Evolutionary conservation across 1,140 invertebrate species (phyloP).

Genomic region (Mylabris phalerata): DNA sequence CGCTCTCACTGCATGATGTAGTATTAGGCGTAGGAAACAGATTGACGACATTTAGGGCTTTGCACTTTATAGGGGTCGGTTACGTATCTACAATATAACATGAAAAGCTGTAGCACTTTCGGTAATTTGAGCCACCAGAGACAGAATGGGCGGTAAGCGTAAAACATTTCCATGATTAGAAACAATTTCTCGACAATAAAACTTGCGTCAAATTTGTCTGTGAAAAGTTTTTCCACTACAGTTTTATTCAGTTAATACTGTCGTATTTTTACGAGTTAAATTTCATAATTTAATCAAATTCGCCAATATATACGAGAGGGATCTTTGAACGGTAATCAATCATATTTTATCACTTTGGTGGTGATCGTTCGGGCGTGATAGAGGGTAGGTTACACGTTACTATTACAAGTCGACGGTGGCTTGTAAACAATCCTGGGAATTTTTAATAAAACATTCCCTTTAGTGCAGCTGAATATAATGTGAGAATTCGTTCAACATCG

Average conservation of each 20-base stretch:
- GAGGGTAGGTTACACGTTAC: too few species aligned
- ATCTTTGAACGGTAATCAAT: too few species aligned
- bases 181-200: conserved; percentile 15
- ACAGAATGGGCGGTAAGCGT: conserved; percentile 14
- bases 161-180: conserved; percentile 19
- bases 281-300: too few species aligned
- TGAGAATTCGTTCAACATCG: conserved; percentile 10
- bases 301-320: too few species aligned
- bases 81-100: not conserved
- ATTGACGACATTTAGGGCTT: conserved; percentile 19
- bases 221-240: too few species aligned
- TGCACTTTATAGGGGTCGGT: conserved; percentile 11
- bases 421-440: conserved; percentile 14
- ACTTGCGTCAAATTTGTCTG: not conserved
- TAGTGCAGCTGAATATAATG: conserved; percentile 12
- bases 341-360: too few species aligned
- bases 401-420: conserved; percentile 1
- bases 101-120: conserved; percentile 12
- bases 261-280: too few species aligned
- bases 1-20: not conserved
- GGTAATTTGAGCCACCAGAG: conserved; percentile 16
- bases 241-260: too few species aligned
- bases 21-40: conserved; percentile 10
- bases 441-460: conserved; percentile 15
- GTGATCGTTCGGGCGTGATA: too few species aligned